These are phyloP conservation scores for Thysanoteuthis rhombus DNA, from an alignment of 2,888 invertebrate species.

Conservation along the genomic window DNA sequence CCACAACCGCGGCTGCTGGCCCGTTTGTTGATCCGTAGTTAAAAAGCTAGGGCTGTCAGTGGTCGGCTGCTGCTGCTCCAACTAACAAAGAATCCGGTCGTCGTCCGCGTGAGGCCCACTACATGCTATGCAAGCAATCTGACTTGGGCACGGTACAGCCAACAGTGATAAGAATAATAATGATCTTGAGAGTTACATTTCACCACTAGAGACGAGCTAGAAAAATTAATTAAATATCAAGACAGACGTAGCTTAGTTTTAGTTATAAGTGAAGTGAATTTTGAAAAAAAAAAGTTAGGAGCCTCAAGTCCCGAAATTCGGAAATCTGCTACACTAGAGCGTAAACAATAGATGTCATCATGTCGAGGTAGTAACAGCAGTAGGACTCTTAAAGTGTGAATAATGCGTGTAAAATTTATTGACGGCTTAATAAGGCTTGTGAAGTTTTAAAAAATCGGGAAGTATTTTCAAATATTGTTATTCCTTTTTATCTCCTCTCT, in stretches of 20 bases:
- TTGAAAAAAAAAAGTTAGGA: too few relatives aligned
- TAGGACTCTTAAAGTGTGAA: not conserved
- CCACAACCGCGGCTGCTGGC: not conserved
- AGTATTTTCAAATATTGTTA: too few relatives aligned
- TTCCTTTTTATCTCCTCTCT: not conserved
- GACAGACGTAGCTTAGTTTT: too few relatives aligned
- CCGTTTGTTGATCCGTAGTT: constrained; percentile 12
- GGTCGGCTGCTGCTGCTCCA: constrained; percentile 12
- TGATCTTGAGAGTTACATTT: too few relatives aligned
- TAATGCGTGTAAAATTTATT: not conserved
- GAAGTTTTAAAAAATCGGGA: not conserved
- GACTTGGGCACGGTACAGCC: not conserved
- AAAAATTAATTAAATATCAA: too few relatives aligned
- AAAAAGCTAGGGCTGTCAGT: not conserved
- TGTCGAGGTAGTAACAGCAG: not conserved
- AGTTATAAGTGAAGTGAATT: too few relatives aligned
- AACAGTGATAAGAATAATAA: not conserved
- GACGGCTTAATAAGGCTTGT: not conserved
- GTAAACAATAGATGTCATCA: not conserved
- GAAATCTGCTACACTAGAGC: not conserved
- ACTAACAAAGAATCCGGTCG: constrained; percentile 1
- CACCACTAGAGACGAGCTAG: too few relatives aligned
- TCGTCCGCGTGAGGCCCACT: not conserved
- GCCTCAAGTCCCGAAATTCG: not conserved
- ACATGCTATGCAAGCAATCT: not conserved